Evolutionary conservation across 2,888 invertebrate genomes (phyloP), one percentile per base, ranked within the genome.

Genomic region (Rhodophaea formosa): DNA sequence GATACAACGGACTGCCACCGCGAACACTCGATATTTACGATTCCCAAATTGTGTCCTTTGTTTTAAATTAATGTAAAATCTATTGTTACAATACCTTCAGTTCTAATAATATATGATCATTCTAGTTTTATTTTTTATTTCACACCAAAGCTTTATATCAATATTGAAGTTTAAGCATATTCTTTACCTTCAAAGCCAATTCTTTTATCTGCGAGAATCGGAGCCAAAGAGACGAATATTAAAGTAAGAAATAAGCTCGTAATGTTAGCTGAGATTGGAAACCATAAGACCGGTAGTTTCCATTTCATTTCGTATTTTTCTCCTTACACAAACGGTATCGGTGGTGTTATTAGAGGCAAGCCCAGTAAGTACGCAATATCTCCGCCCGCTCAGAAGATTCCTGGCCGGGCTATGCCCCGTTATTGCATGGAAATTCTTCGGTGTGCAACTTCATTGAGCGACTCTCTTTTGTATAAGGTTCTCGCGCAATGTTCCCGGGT

Each of bases 381-480:
- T 83, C 77, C 79, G 74, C 70, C 72, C 79, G 75, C 76, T 79
- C 79, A 72, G 75, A 79, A 80, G 87, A 85, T 83, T 84, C 82
- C 79, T 79, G 74, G 77, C 71, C 69, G 75, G 72, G 75, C 80
- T 74, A 72, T 78, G 79, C 72, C 72, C 79, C 82, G 85, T 90
- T 89, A 90, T 90, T 89, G 90, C 90, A 91, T 89, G 88, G 88
- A 89, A 87, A 90, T 88, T 84, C 88, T 84, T 86, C 78, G 82
- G 80, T 82, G 86, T 89, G 88, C 90, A 89, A 88, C 86, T 90
- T 85, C 88, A 90, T 89, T 85, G 86, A 82, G 81, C 77, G 80
- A 80, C 83, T 82, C 84, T 86, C 85, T 86, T 87, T 86, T 84
- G 85, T 86, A 82, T 86, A 88, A 86, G 86, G 83, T 82, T 83